Evolutionary conservation across 2,113 vertebrate species (phyloP).

Genomic region (Amphiprion ocellaris): DNA sequence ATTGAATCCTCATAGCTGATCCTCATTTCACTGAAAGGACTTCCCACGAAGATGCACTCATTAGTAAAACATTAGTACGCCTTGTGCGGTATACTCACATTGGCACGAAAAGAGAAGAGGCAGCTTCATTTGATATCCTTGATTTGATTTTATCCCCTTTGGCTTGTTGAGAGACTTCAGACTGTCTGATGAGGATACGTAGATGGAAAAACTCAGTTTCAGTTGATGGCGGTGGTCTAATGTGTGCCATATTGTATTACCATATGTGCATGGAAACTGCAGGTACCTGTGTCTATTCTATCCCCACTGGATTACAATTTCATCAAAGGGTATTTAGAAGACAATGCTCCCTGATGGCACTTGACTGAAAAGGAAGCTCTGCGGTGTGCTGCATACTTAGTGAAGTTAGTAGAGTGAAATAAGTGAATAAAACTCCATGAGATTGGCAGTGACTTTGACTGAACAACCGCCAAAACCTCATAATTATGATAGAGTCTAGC

Average conservation of each 20-base stretch:
- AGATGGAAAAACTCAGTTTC: conserved; percentile 25
- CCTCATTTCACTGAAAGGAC: conserved; percentile 14
- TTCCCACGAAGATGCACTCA: conserved; percentile 40
- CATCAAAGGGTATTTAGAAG: conserved; percentile 25
- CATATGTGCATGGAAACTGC: conserved; percentile 47
- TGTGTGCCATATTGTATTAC: conserved; percentile 67
- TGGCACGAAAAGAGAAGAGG: conserved; percentile 14
- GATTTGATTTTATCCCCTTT: conserved; percentile 58
- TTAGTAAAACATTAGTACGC: conserved; percentile 51
- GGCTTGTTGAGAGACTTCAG: conserved; percentile 33
- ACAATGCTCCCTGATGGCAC: conserved; percentile 28
- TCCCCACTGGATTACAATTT: conserved; percentile 45
- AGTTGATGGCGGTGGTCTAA: conserved; percentile 40
- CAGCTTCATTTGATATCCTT: conserved; percentile 56
- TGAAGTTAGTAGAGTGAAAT: not conserved
- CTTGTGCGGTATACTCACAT: conserved; percentile 3
- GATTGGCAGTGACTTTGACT: not conserved
- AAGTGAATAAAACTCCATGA: not conserved
- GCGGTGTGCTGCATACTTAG: too few relatives aligned
- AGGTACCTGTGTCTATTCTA: conserved; percentile 35
- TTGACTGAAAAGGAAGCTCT: not conserved
- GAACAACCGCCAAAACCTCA: not conserved
- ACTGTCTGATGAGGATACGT: conserved; percentile 50
- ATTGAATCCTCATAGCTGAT: conserved; percentile 3
- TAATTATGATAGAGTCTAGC: too few relatives aligned